A percentile compares a stretch with the other conserved stretches of the same genome.
Evolutionary conservation across 2,888 invertebrate species (phyloP).

Genomic region (Caenorhabditis zanzibari): DNA sequence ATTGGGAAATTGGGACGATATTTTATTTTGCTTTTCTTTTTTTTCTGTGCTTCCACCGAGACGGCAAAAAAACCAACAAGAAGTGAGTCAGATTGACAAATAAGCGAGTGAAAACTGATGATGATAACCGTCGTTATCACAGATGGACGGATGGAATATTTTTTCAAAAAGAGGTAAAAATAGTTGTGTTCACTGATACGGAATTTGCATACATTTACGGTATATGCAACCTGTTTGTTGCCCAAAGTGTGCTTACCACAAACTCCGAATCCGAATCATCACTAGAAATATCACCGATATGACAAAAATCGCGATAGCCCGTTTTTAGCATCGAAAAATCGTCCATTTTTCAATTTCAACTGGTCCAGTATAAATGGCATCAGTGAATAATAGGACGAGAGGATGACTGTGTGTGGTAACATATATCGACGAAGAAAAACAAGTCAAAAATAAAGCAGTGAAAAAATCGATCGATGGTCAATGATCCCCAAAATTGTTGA

Average conservation of each 20-base stretch:
- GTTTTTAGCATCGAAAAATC: constrained; percentile 24
- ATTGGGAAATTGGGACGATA: constrained; percentile 15
- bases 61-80: constrained; percentile 49
- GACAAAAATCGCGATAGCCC: constrained; percentile 23
- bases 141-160: constrained; percentile 30
- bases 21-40: constrained; percentile 3
- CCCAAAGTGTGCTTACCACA: constrained; percentile 44
- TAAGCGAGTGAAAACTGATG: constrained; percentile 46
- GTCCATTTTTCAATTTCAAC: constrained; percentile 30
- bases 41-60: constrained; percentile 22
- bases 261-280: constrained; percentile 50
- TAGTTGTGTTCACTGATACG: constrained; percentile 26
- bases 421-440: constrained; percentile 43
- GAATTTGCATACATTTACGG: constrained; percentile 46
- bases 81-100: constrained; percentile 59
- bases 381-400: constrained; percentile 15
- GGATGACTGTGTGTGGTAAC: constrained; percentile 8
- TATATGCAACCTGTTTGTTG: constrained; percentile 22
- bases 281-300: constrained; percentile 16
- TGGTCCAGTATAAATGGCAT: constrained; percentile 25
- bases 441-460: constrained; percentile 29
- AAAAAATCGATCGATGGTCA: constrained; percentile 55
- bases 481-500: constrained; percentile 41
- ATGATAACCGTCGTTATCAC: constrained; percentile 55
- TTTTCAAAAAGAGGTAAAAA: constrained; percentile 27